Conservation (phyloP, 1,140 invertebrate genomes). For the Macrosteles quadrilineatus region DNA sequence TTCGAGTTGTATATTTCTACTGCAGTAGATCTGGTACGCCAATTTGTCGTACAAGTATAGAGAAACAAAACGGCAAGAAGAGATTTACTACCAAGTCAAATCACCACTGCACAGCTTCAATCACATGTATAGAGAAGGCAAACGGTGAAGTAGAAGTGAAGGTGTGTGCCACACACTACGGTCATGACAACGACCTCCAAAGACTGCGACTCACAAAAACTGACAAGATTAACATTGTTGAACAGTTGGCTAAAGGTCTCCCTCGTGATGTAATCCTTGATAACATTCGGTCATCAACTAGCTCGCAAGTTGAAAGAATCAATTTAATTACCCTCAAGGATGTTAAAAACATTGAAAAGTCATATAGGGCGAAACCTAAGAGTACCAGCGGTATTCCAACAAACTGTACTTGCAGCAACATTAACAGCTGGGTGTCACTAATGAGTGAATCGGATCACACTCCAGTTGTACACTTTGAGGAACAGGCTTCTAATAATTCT, state of each 20-base stretch:
- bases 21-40: constrained; percentile 33
- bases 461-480: background rate
- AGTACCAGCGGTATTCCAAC: background rate
- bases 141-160: constrained; percentile 29
- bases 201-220: constrained; percentile 28
- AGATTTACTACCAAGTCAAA: constrained; percentile 24
- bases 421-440: background rate
- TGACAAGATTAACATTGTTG: constrained; percentile 28
- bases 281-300: constrained; percentile 24
- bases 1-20: constrained; percentile 27
- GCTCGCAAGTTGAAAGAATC: constrained; percentile 29
- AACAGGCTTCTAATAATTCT: background rate
- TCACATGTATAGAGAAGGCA: constrained; percentile 27
- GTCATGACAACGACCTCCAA: constrained; percentile 27
- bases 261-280: constrained; percentile 33
- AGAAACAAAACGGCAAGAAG: constrained; percentile 8
- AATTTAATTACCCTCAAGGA: constrained; percentile 33
- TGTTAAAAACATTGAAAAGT: constrained; percentile 34
- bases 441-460: background rate
- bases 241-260: constrained; percentile 26
- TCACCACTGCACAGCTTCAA: constrained; percentile 33
- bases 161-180: constrained; percentile 34
- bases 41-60: constrained; percentile 23
- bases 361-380: constrained; percentile 20
- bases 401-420: background rate